Base-by-base conservation (phyloP, 1,140 invertebrate genomes). In the Odontomachus brunneus region DNA sequence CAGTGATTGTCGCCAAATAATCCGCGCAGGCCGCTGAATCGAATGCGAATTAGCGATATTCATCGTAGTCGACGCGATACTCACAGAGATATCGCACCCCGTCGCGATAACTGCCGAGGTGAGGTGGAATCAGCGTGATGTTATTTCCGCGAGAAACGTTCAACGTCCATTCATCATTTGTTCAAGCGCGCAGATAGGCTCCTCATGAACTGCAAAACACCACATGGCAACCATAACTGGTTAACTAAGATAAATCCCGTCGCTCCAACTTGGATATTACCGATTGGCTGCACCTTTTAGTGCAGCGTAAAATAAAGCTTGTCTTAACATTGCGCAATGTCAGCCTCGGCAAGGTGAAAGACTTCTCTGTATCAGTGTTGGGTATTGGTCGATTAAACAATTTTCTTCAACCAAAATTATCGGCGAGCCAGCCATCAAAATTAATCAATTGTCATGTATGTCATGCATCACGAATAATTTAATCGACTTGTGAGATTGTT, bases 41-140 rank as follows among this genome's bases (percentile, higher is more conserved):
- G 29, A 48, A 67, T 48, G n/a, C 60, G n/a, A 76, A 38, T 66
- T 53, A 24, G 53, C 57, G 66, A 76, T 49, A 33, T 65, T 24
- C 19, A 76, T 55, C 63, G 19, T n/a, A n/a, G n/a, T n/a, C n/a
- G 5, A 44, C 38, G 3, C 53, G n/a, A 55, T 2, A 33, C 29
- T 33, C n/a, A 11, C n/a, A 22, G 5, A 55, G 19, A 55, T 22
- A 11, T 22, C 11, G 38, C 4, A 44, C 38, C 3, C 9, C 38
- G 38, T 44, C 9, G 38, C 38, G 38, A 44, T 11, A 44, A 44
- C 3, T 11, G 29, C 2, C 29, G 29, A n/a, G n/a, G 5, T 5
- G 38, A 4, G 3, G 9, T 44, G 38, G 29, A 44, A 44, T 44
- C 9, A 44, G 38, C 38, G 0, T 29, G 14, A 51, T 24, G 19